A percentile compares a stretch with the other conserved stretches of the same genome.
These are phyloP conservation scores for Oncorhynchus keta DNA, from an alignment of 2,113 vertebrate species.

Conservation along the genomic window DNA sequence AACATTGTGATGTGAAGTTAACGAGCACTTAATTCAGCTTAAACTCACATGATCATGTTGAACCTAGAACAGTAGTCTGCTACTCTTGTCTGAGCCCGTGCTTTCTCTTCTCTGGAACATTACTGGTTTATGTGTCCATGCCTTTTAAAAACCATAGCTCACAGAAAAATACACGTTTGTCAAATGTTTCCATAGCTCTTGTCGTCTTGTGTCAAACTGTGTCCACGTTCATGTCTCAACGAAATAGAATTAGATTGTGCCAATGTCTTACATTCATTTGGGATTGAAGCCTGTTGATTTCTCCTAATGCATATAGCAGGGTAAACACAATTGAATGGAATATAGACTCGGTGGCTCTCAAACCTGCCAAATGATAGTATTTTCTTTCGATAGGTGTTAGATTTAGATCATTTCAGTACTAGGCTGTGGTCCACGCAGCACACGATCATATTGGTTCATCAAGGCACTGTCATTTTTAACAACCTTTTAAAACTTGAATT, in stretches of 20 bases:
- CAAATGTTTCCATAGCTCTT: neutral
- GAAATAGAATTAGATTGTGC: constrained; percentile 39
- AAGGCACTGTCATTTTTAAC: constrained; percentile 29
- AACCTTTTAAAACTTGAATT: constrained; percentile 56
- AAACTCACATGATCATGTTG: constrained; percentile 24
- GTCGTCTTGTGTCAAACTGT: neutral
- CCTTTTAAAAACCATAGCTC: constrained; percentile 2
- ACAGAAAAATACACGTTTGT: neutral
- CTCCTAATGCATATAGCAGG: neutral
- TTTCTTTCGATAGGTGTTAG: constrained; percentile 1
- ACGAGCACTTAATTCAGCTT: constrained; percentile 29
- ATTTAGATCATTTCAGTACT: constrained; percentile 2
- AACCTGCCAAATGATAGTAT: constrained; percentile 34
- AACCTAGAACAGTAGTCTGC: constrained; percentile 26
- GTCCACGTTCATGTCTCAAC: neutral
- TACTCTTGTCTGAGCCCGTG: constrained; percentile 8
- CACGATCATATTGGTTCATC: constrained; percentile 31
- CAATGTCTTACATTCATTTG: constrained; percentile 23
- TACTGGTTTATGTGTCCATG: constrained; percentile 8
- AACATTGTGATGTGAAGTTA: constrained; percentile 12
- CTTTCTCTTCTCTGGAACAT: constrained; percentile 15
- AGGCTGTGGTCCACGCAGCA: constrained; percentile 1
- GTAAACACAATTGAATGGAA: neutral
- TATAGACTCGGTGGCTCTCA: neutral
- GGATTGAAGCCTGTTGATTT: neutral